Evolutionary conservation across 2,888 invertebrate species (phyloP).

Genomic region (Suillia variegata): DNA sequence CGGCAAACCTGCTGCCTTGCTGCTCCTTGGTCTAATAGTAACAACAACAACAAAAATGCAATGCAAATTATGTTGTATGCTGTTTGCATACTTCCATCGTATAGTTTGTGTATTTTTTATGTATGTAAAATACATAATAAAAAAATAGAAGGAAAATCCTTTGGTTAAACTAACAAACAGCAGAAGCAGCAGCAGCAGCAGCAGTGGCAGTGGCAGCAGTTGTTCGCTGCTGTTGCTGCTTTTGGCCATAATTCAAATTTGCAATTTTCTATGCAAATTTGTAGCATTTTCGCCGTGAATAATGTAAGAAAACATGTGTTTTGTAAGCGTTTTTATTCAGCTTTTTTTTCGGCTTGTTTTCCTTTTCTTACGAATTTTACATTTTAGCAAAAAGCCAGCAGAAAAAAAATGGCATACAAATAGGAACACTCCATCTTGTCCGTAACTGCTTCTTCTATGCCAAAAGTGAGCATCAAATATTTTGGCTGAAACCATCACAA

Average conservation of each 20-base stretch:
- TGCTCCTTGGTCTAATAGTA: too few species aligned
- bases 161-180: neutral
- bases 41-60: too few species aligned
- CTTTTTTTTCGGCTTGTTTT: neutral
- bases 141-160: too few species aligned
- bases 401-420: neutral
- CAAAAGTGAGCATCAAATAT: neutral
- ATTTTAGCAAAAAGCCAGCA: too few species aligned
- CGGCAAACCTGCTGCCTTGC: too few species aligned
- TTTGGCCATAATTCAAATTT: conserved; percentile 55
- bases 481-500: too few species aligned
- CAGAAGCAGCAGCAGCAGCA: neutral
- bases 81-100: neutral
- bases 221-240: conserved; percentile 15
- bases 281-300: conserved; percentile 22
- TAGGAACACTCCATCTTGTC: neutral
- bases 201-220: too few species aligned
- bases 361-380: too few species aligned
- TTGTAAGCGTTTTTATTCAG: neutral
- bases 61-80: neutral
- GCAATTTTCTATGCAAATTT: conserved; percentile 58
- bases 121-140: too few species aligned
- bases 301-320: conserved; percentile 3
- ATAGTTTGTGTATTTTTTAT: neutral
- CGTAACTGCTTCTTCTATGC: neutral